A percentile compares a stretch with the other conserved stretches of the same genome.
phyloP scores from a whole-genome alignment of 2,113 vertebrate species.

The Lycaon pictus region DNA sequence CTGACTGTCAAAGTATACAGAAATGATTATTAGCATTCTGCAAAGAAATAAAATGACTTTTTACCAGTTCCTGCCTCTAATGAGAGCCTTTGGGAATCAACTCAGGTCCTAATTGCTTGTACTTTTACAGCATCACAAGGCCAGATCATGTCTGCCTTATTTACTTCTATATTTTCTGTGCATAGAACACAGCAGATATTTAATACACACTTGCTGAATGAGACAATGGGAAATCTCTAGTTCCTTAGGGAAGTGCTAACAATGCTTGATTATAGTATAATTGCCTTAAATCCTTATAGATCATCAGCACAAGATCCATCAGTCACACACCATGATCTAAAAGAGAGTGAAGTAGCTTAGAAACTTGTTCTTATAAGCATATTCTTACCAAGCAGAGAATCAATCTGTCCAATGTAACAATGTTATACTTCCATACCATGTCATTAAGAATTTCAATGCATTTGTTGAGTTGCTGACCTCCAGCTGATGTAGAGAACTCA shows the following conservation, averaged over 20 bases:
- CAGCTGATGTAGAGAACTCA: slow-evolving; percentile 98
- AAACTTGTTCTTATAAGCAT: not conserved
- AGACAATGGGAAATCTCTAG: not conserved
- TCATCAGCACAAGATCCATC: not conserved
- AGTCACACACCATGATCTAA: not conserved
- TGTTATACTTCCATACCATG: slow-evolving; percentile 99
- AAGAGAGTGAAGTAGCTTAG: not conserved
- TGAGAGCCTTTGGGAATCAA: not conserved
- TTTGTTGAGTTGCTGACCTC: slow-evolving; percentile 98
- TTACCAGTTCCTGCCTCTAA: not conserved
- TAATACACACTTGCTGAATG: not conserved
- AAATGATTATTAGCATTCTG: not conserved
- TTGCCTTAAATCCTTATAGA: not conserved
- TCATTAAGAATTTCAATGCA: slow-evolving; percentile 99
- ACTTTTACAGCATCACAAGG: not conserved
- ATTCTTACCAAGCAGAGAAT: slow-evolving; percentile 97
- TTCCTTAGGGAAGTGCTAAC: not conserved
- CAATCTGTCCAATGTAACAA: slow-evolving; percentile 97
- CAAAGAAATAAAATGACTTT: not conserved
- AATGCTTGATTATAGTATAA: not conserved
- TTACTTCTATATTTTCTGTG: not conserved
- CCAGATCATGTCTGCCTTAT: not conserved
- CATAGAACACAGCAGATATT: not conserved
- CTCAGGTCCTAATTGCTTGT: not conserved
- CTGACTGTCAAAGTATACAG: not conserved